phyloP scores from a whole-genome alignment of 2,888 invertebrate species.

The Brachyptera putata region DNA sequence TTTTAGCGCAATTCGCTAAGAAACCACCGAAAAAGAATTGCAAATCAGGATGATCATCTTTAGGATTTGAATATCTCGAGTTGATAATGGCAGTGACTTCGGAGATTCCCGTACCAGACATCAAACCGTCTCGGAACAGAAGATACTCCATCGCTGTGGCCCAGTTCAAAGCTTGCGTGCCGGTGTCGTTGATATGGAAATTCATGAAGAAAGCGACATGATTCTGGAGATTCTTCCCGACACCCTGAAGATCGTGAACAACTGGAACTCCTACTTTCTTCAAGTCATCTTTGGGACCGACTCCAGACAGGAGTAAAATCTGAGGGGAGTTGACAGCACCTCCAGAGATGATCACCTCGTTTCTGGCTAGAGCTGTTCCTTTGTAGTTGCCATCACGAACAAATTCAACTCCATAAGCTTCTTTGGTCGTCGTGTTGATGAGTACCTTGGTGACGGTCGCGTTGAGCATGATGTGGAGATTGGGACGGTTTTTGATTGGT shows the following conservation, averaged over 20 bases:
- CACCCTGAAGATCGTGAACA: conserved; percentile 70
- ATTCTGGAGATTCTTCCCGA: conserved; percentile 81
- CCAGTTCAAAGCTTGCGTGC: conserved; percentile 84
- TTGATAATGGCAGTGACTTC: conserved; percentile 83
- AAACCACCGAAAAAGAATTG: conserved; percentile 86
- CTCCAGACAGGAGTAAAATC: conserved; percentile 82
- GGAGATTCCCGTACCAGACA: conserved; percentile 84
- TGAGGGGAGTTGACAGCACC: conserved; percentile 95
- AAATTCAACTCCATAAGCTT: conserved; percentile 68
- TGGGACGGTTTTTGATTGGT: conserved; percentile 68
- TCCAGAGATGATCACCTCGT: conserved; percentile 19
- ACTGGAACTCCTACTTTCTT: conserved; percentile 55
- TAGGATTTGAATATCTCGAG: conserved; percentile 69
- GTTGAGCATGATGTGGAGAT: conserved; percentile 79
- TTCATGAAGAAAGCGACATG: conserved; percentile 76
- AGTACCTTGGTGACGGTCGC: conserved; percentile 69
- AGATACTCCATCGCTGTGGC: conserved; percentile 89
- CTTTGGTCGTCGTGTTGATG: conserved; percentile 56
- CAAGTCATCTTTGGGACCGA: conserved; percentile 73
- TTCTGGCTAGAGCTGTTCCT: conserved; percentile 43
- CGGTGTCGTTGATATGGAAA: conserved; percentile 78
- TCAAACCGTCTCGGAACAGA: conserved; percentile 79
- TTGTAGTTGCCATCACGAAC: conserved; percentile 48
- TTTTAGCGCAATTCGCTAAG: conserved; percentile 78
- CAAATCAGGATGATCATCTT: conserved; percentile 75